Conservation (phyloP, 2,888 invertebrate genomes). For the Cinara cedri region DNA sequence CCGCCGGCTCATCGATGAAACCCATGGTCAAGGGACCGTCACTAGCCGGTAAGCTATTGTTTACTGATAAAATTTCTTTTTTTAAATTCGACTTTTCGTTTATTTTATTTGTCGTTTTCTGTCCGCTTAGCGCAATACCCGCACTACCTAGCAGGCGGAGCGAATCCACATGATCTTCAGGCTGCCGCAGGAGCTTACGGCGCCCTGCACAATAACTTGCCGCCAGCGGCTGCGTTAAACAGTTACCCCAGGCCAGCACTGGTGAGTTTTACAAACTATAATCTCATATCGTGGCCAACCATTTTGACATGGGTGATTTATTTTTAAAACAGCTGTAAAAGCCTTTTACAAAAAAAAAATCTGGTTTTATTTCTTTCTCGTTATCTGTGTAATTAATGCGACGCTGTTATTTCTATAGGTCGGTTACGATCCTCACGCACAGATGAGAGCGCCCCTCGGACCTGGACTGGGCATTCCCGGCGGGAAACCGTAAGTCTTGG, state of each 20-base stretch:
- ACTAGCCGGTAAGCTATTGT: constrained; percentile 60
- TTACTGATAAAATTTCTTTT: not conserved
- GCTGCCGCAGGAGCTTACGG: constrained; percentile 67
- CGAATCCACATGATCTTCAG: constrained; percentile 67
- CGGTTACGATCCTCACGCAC: constrained; percentile 72
- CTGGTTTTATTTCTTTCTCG: too few species aligned
- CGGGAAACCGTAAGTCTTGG: constrained; percentile 82
- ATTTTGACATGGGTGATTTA: too few species aligned
- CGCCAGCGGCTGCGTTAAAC: constrained; percentile 69
- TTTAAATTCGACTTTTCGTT: not conserved
- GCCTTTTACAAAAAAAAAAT: too few species aligned
- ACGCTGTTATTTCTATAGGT: too few species aligned
- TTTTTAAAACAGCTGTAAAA: too few species aligned
- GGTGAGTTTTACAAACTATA: constrained; percentile 59
- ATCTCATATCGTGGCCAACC: too few species aligned
- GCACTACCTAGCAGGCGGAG: constrained; percentile 67
- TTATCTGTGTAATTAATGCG: too few species aligned
- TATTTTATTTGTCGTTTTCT: constrained; percentile 19
- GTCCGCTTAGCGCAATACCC: constrained; percentile 67
- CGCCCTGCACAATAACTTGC: constrained; percentile 71
- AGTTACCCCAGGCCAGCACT: constrained; percentile 72
- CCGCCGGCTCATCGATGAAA: constrained; percentile 66
- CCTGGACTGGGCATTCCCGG: constrained; percentile 70
- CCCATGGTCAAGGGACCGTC: constrained; percentile 66
- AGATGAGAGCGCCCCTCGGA: constrained; percentile 72